Evolutionary conservation across 1,140 invertebrate genomes (phyloP).

Genomic region (Mesaphorura yosii): DNA sequence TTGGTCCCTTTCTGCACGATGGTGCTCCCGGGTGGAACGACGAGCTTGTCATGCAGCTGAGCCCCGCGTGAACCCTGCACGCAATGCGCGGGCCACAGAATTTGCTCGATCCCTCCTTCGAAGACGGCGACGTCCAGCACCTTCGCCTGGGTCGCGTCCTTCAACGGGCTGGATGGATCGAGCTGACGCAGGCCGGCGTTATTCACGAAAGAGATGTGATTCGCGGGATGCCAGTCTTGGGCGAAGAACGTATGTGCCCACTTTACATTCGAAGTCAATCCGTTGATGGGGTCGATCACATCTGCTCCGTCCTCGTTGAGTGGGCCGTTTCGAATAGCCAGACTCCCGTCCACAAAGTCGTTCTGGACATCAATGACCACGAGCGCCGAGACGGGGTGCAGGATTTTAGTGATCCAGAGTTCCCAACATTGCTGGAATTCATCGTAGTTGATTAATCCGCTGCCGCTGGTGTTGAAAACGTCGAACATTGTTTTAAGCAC

Average conservation of each 20-base stretch:
- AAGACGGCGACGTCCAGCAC: not conserved
- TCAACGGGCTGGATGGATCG: not conserved
- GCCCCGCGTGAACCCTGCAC: not conserved
- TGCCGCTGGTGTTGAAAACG: too few species aligned
- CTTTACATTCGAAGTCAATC: not conserved
- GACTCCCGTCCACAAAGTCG: not conserved
- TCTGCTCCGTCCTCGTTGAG: too few species aligned
- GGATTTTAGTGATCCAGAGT: too few species aligned
- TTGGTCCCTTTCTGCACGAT: not conserved
- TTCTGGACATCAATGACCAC: constrained; percentile 3
- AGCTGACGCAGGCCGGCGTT: too few species aligned
- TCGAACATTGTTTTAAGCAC: too few species aligned
- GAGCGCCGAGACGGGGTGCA: not conserved
- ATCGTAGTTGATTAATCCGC: too few species aligned
- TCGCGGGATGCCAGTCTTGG: not conserved
- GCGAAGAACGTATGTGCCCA: not conserved
- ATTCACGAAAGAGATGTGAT: constrained; percentile 1
- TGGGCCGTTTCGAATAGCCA: not conserved
- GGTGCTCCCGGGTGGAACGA: not conserved
- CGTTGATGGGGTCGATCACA: not conserved
- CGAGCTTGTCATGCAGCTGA: not conserved
- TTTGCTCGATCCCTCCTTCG: not conserved
- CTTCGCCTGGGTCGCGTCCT: not conserved
- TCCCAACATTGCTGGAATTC: too few species aligned
- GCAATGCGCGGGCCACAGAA: constrained; percentile 3